phyloP scores from a whole-genome alignment of 2,797 vertebrate genomes.

The Heteromormyrus szaboi region DNA sequence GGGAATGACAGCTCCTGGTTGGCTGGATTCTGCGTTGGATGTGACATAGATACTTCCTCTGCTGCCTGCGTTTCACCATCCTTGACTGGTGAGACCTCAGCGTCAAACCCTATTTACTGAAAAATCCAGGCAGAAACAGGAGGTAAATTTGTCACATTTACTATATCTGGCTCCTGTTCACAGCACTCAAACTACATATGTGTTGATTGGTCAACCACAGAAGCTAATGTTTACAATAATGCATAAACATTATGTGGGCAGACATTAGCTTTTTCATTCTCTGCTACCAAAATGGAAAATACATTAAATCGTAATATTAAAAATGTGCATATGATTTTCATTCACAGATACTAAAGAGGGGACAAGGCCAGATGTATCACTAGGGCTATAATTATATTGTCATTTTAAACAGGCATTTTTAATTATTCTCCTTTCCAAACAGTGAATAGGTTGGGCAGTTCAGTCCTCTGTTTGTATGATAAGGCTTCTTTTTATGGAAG shows the following conservation, averaged over 20 bases:
- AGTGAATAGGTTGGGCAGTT: background rate
- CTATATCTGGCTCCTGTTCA: background rate
- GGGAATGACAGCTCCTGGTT: background rate
- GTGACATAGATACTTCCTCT: background rate
- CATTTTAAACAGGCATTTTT: constrained; percentile 11
- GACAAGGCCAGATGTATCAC: background rate
- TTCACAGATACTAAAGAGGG: background rate
- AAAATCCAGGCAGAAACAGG: background rate
- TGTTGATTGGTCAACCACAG: background rate
- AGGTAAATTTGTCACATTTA: background rate
- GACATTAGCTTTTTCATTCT: background rate
- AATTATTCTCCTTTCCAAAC: background rate
- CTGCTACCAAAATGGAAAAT: background rate
- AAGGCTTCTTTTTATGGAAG: background rate
- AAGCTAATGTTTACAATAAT: background rate
- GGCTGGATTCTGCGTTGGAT: background rate
- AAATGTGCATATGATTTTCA: background rate
- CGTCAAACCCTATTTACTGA: background rate
- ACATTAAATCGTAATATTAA: constrained; percentile 3
- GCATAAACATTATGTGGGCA: background rate
- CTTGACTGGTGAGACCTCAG: background rate
- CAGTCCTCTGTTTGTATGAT: background rate
- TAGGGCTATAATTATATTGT: background rate
- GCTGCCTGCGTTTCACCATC: background rate
- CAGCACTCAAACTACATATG: background rate